phyloP scores from a whole-genome alignment of 2,797 vertebrate genomes.

The Ispidina picta region DNA sequence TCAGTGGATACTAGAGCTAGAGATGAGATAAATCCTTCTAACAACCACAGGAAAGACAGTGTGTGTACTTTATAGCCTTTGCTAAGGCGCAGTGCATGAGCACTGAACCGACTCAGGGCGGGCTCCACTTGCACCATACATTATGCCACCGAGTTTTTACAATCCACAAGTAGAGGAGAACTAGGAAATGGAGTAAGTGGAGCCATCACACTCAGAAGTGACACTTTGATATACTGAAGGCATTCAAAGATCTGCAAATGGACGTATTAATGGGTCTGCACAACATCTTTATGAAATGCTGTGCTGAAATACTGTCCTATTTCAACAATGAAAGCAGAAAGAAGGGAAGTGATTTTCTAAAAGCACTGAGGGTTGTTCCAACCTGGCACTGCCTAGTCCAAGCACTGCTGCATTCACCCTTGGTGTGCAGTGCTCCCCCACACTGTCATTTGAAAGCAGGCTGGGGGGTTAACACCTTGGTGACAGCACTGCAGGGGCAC shows the following conservation, averaged over 20 bases:
- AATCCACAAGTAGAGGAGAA: not conserved
- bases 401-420: not conserved
- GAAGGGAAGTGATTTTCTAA: not conserved
- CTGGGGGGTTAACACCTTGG: not conserved
- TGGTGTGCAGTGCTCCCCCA: not conserved
- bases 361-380: not conserved
- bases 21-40: constrained; percentile 63
- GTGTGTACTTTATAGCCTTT: constrained; percentile 39
- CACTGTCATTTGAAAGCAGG: too few species aligned
- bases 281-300: not conserved
- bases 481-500: not conserved
- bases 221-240: constrained; percentile 13
- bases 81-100: not conserved
- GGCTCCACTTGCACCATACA: not conserved
- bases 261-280: constrained; percentile 12
- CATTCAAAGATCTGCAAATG: not conserved
- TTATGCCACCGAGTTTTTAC: not conserved
- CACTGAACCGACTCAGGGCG: not conserved
- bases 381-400: not conserved
- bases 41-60: constrained; percentile 45
- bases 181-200: not conserved
- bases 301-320: not conserved
- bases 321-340: not conserved
- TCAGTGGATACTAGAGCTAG: constrained; percentile 25
- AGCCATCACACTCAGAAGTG: not conserved